Percentiles rank a stretch among this genome's conserved stretches.
phyloP scores from a whole-genome alignment of 2,888 invertebrate species.

The Cordilura impudica region DNA sequence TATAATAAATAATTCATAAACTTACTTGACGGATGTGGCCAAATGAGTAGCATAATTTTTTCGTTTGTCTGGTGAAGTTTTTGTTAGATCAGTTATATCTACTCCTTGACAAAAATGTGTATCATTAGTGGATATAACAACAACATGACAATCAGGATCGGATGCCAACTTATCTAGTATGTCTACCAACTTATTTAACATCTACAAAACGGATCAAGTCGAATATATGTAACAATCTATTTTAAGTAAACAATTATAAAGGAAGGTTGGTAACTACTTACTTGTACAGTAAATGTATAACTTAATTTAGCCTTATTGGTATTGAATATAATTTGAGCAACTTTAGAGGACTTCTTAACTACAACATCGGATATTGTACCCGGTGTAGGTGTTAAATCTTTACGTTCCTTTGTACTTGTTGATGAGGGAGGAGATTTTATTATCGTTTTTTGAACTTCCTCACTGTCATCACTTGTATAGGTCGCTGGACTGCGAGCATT shows the following conservation, averaged over 20 bases:
- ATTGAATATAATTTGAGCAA: constrained; percentile 83
- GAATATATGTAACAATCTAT: background rate
- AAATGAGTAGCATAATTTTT: constrained; percentile 83
- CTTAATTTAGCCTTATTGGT: constrained; percentile 81
- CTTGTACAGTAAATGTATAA: constrained; percentile 82
- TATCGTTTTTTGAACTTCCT: constrained; percentile 20
- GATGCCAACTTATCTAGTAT: constrained; percentile 82
- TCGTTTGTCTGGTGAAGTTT: constrained; percentile 81
- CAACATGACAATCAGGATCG: constrained; percentile 83
- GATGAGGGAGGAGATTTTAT: constrained; percentile 5
- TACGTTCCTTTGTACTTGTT: constrained; percentile 28
- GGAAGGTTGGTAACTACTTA: constrained; percentile 70
- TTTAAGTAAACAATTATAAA: background rate
- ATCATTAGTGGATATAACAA: constrained; percentile 85
- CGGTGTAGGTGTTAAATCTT: constrained; percentile 11
- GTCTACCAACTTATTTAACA: constrained; percentile 86
- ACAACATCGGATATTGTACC: constrained; percentile 56
- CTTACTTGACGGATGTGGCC: constrained; percentile 86
- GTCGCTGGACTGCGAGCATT: constrained; percentile 56
- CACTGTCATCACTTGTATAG: constrained; percentile 48
- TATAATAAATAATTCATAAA: no score
- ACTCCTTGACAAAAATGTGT: constrained; percentile 89
- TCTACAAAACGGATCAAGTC: constrained; percentile 73
- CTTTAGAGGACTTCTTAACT: constrained; percentile 70
- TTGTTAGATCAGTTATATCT: constrained; percentile 85